Conservation (phyloP, 2,888 invertebrate genomes). For the Bembecia ichneumoniformis region DNA sequence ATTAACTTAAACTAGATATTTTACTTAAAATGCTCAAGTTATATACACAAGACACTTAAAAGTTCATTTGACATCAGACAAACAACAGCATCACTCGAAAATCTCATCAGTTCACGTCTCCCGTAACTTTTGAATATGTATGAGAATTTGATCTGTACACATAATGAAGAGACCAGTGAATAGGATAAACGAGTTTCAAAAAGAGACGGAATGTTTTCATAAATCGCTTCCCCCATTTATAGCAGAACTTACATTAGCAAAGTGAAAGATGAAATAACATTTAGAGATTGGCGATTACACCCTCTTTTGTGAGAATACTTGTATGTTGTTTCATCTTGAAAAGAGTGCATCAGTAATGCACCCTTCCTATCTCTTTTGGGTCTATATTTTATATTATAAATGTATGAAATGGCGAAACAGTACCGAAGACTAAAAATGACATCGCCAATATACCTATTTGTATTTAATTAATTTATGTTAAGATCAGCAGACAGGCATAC, state of each 20-base stretch:
- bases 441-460: too few relatives aligned
- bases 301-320: conserved; percentile 19
- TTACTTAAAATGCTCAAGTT: too few relatives aligned
- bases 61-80: not conserved
- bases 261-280: conserved; percentile 29
- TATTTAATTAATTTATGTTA: too few relatives aligned
- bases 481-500: too few relatives aligned
- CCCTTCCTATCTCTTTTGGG: conserved; percentile 26
- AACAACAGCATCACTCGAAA: not conserved
- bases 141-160: conserved; percentile 35
- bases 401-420: conserved; percentile 43
- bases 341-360: conserved; percentile 53
- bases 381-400: conserved; percentile 32
- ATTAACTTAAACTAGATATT: too few relatives aligned
- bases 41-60: not conserved
- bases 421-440: conserved; percentile 21
- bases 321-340: conserved; percentile 28
- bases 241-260: conserved; percentile 18
- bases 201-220: conserved; percentile 1
- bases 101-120: conserved; percentile 6
- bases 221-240: conserved; percentile 17
- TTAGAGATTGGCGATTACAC: conserved; percentile 26
- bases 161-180: conserved; percentile 8
- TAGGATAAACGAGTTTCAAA: conserved; percentile 1
- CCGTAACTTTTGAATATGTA: conserved; percentile 42